Percentiles rank a stretch among this genome's conserved stretches.
Evolutionary conservation across 2,113 vertebrate species (phyloP).

Genomic region (Candoia aspera): DNA sequence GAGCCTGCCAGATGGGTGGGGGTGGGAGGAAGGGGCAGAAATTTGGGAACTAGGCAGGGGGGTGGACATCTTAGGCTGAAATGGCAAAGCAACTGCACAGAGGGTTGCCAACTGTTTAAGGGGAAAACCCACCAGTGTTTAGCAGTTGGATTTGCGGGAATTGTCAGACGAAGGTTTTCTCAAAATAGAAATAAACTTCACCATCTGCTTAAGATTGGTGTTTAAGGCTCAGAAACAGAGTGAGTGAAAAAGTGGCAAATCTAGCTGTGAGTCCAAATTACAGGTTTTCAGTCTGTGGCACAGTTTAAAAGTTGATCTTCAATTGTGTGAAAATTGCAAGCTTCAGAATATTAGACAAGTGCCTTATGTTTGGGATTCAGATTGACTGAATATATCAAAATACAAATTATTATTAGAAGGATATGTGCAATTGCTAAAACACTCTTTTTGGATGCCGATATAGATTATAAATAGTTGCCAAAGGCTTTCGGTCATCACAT

Average conservation of each 20-base stretch:
- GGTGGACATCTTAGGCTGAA: background rate
- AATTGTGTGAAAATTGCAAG: background rate
- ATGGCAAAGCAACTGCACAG: background rate
- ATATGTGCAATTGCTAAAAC: background rate
- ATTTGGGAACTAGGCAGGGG: background rate
- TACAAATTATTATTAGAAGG: background rate
- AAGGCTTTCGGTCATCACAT: background rate
- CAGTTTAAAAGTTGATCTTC: background rate
- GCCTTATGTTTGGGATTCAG: background rate
- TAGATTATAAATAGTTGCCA: background rate
- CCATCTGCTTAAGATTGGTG: background rate
- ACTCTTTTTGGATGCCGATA: background rate
- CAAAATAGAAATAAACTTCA: background rate
- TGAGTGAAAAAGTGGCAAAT: background rate
- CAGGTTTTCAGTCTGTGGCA: background rate
- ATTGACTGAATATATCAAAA: background rate
- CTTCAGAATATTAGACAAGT: background rate
- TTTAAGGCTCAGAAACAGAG: background rate
- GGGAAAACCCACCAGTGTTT: background rate
- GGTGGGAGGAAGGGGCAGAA: background rate
- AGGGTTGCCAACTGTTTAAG: background rate
- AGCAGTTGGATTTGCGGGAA: background rate
- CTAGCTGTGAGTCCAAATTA: background rate
- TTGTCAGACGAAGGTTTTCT: background rate
- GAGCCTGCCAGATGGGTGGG: background rate